phyloP scores from a whole-genome alignment of 2,797 vertebrate species.

The Phataginus tricuspis region DNA sequence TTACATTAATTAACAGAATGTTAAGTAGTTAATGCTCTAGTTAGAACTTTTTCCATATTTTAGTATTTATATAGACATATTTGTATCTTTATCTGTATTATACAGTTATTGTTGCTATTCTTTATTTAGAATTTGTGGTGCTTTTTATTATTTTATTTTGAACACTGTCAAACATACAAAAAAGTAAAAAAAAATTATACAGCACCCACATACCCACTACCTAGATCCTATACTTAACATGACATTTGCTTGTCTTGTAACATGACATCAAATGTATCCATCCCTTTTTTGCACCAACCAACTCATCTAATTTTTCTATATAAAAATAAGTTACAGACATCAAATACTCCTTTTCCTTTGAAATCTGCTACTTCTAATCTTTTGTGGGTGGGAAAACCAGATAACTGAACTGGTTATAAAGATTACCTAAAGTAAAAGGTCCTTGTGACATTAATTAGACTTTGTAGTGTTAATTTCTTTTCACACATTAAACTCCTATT shows the following conservation, averaged over 20 bases:
- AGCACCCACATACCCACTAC: neutral
- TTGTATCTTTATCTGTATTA: neutral
- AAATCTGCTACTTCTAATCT: neutral
- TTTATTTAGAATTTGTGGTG: neutral
- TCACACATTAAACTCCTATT: neutral
- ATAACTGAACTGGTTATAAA: neutral
- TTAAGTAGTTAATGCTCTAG: neutral
- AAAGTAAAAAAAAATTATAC: neutral
- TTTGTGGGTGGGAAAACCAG: neutral
- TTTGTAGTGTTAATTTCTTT: neutral
- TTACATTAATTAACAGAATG: too few relatives aligned
- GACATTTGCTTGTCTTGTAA: neutral
- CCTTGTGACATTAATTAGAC: neutral
- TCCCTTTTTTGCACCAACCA: neutral
- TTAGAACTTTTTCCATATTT: neutral
- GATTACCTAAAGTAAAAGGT: neutral
- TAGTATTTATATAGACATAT: neutral
- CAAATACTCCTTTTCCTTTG: neutral
- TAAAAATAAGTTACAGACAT: neutral
- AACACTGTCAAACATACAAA: neutral
- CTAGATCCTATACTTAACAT: neutral
- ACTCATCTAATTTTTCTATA: neutral
- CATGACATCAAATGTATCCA: neutral
- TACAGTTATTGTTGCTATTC: neutral
- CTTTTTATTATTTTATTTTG: neutral